A percentile compares a stretch with the other conserved stretches of the same genome.
Conservation (phyloP, 1,140 invertebrate genomes). For the Scaptomyza graminum region DNA sequence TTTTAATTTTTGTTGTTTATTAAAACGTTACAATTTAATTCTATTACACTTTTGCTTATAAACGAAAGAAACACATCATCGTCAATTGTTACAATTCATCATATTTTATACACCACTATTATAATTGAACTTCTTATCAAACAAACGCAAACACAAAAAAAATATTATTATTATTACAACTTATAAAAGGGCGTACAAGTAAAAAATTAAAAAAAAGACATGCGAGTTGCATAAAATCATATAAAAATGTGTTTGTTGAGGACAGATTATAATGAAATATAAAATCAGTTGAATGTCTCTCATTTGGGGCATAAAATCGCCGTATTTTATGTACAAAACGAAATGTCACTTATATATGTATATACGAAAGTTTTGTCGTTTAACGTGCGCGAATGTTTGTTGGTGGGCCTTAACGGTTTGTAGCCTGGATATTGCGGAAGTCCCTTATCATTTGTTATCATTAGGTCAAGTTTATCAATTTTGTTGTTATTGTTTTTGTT, state of each 20-base stretch:
- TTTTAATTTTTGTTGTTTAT: constrained; percentile 61
- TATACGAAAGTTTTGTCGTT: constrained; percentile 65
- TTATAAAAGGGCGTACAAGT: constrained; percentile 61
- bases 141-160: constrained; percentile 74
- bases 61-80: constrained; percentile 82
- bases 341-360: constrained; percentile 62
- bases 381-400: constrained; percentile 71
- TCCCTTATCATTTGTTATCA: constrained; percentile 58
- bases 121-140: constrained; percentile 71
- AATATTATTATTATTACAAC: constrained; percentile 57
- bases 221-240: constrained; percentile 44
- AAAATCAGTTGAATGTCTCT: constrained; percentile 79
- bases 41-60: constrained; percentile 82
- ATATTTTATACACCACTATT: constrained; percentile 78
- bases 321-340: constrained; percentile 73
- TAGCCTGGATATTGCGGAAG: constrained; percentile 68
- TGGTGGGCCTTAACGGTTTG: constrained; percentile 50
- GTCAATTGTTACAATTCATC: constrained; percentile 79
- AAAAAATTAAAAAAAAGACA: constrained; percentile 42
- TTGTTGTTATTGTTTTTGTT: constrained; percentile 44
- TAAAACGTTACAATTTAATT: constrained; percentile 82
- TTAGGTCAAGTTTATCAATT: constrained; percentile 63
- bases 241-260: constrained; percentile 40
- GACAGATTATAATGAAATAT: constrained; percentile 57
- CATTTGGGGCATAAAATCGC: constrained; percentile 54